Percentiles rank a stretch among this genome's conserved stretches.
Evolutionary conservation across 2,797 vertebrate genomes (phyloP).

Genomic region (Balearica regulorum): DNA sequence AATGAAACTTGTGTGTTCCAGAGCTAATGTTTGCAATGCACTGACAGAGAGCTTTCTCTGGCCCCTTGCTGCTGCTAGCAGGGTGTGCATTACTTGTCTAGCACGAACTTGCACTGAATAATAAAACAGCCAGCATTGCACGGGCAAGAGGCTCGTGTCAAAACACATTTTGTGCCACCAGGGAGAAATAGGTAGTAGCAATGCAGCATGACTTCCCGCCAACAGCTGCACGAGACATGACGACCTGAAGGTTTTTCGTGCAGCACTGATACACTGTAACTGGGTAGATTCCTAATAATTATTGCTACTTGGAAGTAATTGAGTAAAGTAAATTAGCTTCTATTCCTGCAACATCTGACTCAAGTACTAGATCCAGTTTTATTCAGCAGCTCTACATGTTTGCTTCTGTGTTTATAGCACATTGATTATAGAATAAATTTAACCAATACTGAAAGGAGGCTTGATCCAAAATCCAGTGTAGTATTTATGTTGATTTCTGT

Average conservation of each 20-base stretch:
- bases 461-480: not conserved
- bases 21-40: not conserved
- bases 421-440: not conserved
- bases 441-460: not conserved
- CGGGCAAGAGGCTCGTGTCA: not conserved
- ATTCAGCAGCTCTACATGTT: not conserved
- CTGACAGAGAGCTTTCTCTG: not conserved
- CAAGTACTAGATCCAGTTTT: not conserved
- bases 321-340: not conserved
- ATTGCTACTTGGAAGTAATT: not conserved
- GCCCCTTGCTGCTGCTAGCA: not conserved
- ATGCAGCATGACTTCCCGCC: not conserved
- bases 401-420: not conserved
- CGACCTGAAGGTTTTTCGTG: not conserved
- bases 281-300: not conserved
- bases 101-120: not conserved
- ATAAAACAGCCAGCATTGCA: not conserved
- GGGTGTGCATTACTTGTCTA: not conserved
- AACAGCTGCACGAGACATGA: not conserved
- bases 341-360: not conserved
- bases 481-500: not conserved
- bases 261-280: not conserved
- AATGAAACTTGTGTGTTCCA: not conserved
- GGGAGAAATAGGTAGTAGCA: not conserved
- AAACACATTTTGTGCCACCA: not conserved